Evolutionary conservation across 2,113 vertebrate species (phyloP).

Genomic region (Alectura lathami): DNA sequence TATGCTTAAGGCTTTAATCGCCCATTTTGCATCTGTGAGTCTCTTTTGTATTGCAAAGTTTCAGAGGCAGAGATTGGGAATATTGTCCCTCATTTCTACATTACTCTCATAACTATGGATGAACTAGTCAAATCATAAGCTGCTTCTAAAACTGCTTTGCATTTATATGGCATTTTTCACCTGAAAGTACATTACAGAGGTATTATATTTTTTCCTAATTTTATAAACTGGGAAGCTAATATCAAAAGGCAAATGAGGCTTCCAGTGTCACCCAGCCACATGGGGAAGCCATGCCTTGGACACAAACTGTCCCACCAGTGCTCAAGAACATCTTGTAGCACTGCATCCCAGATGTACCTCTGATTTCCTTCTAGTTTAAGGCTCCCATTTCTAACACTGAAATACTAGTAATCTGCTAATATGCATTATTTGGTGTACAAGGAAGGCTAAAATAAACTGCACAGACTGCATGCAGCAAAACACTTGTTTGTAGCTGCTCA

Average conservation of each 20-base stretch:
- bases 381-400: neutral
- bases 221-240: neutral
- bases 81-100: neutral
- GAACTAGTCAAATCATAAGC: conserved; percentile 30
- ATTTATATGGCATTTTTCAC: conserved; percentile 58
- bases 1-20: conserved; percentile 12
- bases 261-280: neutral
- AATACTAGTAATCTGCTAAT: neutral
- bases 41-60: neutral
- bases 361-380: neutral
- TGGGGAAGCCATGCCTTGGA: neutral
- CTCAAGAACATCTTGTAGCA: neutral
- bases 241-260: neutral
- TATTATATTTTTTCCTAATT: neutral
- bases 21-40: conserved; percentile 23
- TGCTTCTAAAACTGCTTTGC: conserved; percentile 46
- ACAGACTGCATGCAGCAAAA: neutral
- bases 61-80: neutral
- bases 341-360: neutral
- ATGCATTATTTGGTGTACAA: neutral
- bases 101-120: conserved; percentile 50
- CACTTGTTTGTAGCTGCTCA: neutral
- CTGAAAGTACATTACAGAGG: conserved; percentile 1
- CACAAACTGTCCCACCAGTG: neutral
- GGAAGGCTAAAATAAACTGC: neutral